These are phyloP conservation scores for Spongilla lacustris DNA, from an alignment of 37 sponge, comb jelly and placozoan species.

Conservation along the genomic window DNA sequence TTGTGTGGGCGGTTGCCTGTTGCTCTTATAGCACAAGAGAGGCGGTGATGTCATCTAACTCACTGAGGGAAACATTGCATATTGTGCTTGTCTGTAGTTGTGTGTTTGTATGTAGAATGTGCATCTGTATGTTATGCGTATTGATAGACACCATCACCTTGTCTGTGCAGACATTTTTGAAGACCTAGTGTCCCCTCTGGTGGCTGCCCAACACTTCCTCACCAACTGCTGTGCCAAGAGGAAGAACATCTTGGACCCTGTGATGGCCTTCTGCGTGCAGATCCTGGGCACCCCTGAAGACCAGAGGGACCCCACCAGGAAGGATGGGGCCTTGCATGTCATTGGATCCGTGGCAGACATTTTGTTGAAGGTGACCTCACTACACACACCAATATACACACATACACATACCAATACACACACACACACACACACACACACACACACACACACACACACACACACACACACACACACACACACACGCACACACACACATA, in stretches of 20 bases:
- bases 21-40: neutral
- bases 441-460: too few species aligned
- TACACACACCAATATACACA: too few species aligned
- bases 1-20: neutral
- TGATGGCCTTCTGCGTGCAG: conserved; percentile 72
- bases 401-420: too few species aligned
- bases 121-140: too few species aligned
- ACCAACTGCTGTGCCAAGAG: conserved; percentile 69
- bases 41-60: neutral
- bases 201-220: conserved; percentile 81
- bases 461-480: too few species aligned
- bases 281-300: conserved; percentile 57
- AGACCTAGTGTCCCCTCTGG: conserved; percentile 87
- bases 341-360: conserved; percentile 82
- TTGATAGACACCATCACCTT: too few species aligned
- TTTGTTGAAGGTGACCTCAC: conserved; percentile 67
- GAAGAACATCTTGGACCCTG: conserved; percentile 76
- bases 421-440: too few species aligned
- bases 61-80: neutral
- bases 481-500: too few species aligned
- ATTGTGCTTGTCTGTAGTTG: too few species aligned
- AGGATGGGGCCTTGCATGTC: conserved; percentile 92
- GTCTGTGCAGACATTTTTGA: conserved; percentile 96
- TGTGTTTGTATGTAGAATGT: too few species aligned
- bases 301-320: conserved; percentile 62